phyloP scores from a whole-genome alignment of 2,888 invertebrate genomes.

The Euplexia lucipara region DNA sequence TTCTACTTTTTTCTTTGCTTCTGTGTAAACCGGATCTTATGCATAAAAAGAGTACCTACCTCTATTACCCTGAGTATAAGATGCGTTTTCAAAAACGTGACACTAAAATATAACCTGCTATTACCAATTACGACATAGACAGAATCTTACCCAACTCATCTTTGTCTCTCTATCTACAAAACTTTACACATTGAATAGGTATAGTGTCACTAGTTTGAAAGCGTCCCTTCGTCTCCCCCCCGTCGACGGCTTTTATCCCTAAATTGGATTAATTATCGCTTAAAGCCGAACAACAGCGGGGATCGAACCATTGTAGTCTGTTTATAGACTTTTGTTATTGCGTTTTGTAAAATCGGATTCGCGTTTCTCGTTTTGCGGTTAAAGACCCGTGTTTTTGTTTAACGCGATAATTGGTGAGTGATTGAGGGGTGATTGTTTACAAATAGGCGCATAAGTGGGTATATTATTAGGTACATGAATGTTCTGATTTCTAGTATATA shows the following conservation, averaged over 20 bases:
- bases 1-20: too few species aligned
- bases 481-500: too few species aligned
- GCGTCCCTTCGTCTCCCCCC: constrained; percentile 2
- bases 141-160: constrained; percentile 29
- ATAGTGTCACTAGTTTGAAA: constrained; percentile 30
- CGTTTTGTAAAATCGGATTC: constrained; percentile 27
- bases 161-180: not conserved
- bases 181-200: constrained; percentile 4
- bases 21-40: too few species aligned
- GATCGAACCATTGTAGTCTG: constrained; percentile 51
- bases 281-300: constrained; percentile 41
- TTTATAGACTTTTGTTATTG: constrained; percentile 38
- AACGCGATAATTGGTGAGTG: constrained; percentile 13
- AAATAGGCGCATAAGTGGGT: too few species aligned
- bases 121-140: constrained; percentile 3
- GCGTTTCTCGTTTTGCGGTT: constrained; percentile 4
- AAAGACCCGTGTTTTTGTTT: constrained; percentile 18
- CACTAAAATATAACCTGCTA: constrained; percentile 12
- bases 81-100: constrained; percentile 7
- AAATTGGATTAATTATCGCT: constrained; percentile 69
- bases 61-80: too few species aligned
- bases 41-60: too few species aligned
- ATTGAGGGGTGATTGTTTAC: not conserved
- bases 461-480: too few species aligned
- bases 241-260: constrained; percentile 51